Evolutionary conservation across 1,140 invertebrate genomes (phyloP), one percentile per base, ranked within the genome.

Genomic region (Philopotamus ludificatus): DNA sequence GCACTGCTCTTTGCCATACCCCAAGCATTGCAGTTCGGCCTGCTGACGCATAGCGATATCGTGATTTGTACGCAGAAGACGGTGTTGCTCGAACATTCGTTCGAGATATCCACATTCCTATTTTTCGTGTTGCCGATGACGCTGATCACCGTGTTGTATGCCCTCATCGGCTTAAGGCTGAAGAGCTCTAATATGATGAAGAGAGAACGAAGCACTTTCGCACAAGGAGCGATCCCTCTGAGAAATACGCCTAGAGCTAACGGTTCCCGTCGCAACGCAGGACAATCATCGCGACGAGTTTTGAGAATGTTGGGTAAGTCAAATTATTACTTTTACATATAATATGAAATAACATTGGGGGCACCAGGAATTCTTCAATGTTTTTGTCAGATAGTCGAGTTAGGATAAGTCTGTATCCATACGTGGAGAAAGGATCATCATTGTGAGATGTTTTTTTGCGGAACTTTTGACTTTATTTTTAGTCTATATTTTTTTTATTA

Each of bases 111-210:
- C 0, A 91, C 91, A 0, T 84, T 93, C 67, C 73, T 94, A 18
- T 93, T 95, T 76, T 95, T 95, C 74, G 83, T 92, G 3, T 81
- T 87, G 1, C 93, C 93, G 0, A 93, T 95, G 91, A 86, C 88
- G 12, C 77, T 94, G 26, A 94, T 95, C 71, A 90, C 88, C 3
- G 87, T 89, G 1, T 81, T 94, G 1, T 95, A 96, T 74, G 81
- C 89, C n/a, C 77, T 92, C 55, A 94, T 95, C 71, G 92, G 89
- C 4, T 73, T 92, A 12, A 86, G 88, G 70, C 76, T 94, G 28
- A 85, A 86, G 66, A 78, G 83, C 54, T 86, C 89, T 0, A 83
- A 77, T 39, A 74, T 83, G 63, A 77, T 83, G 44, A 83, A 65
- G 44, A 70, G 55, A 25, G 64, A 70, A 18, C 15, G 64, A 28